phyloP scores from a whole-genome alignment of 2,888 invertebrate species.

The Exocentrus adspersus region DNA sequence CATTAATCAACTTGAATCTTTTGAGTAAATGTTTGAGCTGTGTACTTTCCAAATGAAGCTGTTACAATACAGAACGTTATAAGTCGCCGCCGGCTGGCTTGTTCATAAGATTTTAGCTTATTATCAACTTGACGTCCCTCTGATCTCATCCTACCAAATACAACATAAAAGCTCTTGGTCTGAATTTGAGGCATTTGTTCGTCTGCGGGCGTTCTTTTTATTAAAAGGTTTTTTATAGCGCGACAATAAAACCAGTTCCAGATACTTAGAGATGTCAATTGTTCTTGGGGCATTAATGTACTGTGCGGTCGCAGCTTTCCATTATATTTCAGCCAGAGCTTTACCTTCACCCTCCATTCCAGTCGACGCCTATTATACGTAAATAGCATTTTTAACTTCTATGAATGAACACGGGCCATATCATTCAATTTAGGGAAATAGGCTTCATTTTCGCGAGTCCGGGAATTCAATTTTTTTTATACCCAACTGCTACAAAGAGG shows the following conservation, averaged over 20 bases:
- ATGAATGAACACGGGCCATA: neutral
- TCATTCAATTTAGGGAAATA: neutral
- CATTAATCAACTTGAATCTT: too few relatives aligned
- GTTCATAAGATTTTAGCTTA: neutral
- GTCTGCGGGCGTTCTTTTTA: slow-evolving; percentile 10
- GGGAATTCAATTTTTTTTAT: too few relatives aligned
- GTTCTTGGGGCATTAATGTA: slow-evolving; percentile 16
- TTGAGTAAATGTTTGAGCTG: too few relatives aligned
- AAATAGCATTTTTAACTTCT: neutral
- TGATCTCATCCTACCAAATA: neutral
- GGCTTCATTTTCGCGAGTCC: neutral
- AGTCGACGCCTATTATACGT: neutral
- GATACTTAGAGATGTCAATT: slow-evolving; percentile 19
- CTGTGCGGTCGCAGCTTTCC: slow-evolving; percentile 7
- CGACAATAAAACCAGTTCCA: slow-evolving; percentile 16
- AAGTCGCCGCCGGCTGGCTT: neutral
- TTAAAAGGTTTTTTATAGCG: slow-evolving; percentile 19
- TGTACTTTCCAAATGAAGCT: too few relatives aligned
- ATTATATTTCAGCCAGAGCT: neutral
- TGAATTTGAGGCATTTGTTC: neutral
- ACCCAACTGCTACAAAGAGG: too few relatives aligned
- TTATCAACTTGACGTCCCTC: neutral
- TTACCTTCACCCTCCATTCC: neutral
- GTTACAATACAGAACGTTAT: neutral
- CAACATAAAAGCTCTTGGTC: slow-evolving; percentile 10